Percentiles rank a stretch among this genome's conserved stretches.
These are phyloP conservation scores for Falco berigora DNA, from an alignment of 2,797 vertebrate species.

Conservation along the genomic window DNA sequence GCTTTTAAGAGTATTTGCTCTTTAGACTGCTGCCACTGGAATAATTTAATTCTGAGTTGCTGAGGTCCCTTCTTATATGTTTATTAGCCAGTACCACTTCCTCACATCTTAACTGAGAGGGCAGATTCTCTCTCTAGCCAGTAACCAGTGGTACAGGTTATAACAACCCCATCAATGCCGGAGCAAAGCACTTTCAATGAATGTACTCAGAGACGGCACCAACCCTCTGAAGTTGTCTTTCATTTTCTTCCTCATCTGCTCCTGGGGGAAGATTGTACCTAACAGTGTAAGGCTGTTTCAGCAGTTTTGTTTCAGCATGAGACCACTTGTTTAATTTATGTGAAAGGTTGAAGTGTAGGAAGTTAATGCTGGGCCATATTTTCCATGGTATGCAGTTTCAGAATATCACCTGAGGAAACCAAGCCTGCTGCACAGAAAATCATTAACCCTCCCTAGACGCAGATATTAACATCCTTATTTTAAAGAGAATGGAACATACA, in stretches of 20 bases:
- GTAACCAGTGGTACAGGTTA: background rate
- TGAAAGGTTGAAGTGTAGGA: background rate
- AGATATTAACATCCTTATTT: background rate
- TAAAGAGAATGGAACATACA: background rate
- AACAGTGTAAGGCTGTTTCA: background rate
- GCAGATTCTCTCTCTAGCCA: background rate
- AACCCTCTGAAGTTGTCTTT: background rate
- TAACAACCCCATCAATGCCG: background rate
- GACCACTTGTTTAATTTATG: background rate
- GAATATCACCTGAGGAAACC: background rate
- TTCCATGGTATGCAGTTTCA: background rate
- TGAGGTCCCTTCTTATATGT: background rate
- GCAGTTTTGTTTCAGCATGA: background rate
- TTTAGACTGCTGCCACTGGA: background rate
- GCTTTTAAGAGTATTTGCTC: background rate
- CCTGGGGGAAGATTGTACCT: background rate
- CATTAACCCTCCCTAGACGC: background rate
- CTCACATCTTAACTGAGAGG: background rate
- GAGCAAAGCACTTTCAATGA: background rate
- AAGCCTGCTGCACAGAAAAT: background rate
- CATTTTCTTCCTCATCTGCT: background rate
- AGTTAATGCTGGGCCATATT: background rate
- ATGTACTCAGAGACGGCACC: fast-evolving
- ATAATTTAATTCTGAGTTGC: background rate
- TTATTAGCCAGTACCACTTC: background rate